Conservation (phyloP, 2,797 vertebrate genomes). For the Muraenolepis orangiensis region DNA sequence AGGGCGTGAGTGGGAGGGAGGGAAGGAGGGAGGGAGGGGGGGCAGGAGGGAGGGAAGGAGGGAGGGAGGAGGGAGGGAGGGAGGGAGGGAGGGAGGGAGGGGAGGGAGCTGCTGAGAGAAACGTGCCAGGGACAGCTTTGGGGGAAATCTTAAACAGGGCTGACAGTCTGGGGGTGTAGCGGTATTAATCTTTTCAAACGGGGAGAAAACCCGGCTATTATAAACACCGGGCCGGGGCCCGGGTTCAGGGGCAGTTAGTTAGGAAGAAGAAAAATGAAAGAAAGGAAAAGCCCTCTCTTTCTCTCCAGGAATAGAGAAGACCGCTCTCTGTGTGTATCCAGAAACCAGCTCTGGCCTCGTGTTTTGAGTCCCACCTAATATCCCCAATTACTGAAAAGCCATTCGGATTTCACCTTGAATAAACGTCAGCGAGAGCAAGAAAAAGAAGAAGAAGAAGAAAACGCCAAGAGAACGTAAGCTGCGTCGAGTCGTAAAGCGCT, state of each 20-base stretch:
- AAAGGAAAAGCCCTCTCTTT: background rate
- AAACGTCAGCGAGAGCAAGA: background rate
- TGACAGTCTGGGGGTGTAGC: slow-evolving; percentile 64
- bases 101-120: slow-evolving; percentile 46
- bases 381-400: background rate
- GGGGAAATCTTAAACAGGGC: slow-evolving; percentile 69
- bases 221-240: slow-evolving; percentile 69
- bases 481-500: background rate
- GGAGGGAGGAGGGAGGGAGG: slow-evolving; percentile 6
- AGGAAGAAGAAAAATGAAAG: too few relatives aligned
- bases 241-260: slow-evolving; percentile 38
- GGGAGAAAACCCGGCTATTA: slow-evolving; percentile 64
- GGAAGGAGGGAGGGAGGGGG: slow-evolving; percentile 11
- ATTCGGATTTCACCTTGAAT: background rate
- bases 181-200: slow-evolving; percentile 76
- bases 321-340: background rate
- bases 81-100: background rate
- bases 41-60: too few relatives aligned
- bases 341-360: background rate
- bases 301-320: slow-evolving; percentile 19
- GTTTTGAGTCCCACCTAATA: background rate
- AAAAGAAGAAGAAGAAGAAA: background rate
- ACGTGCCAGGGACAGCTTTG: slow-evolving; percentile 59
- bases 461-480: background rate
- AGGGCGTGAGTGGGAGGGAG: slow-evolving; percentile 18